Conservation (phyloP, 2,888 invertebrate genomes). For the Homarus gammarus region DNA sequence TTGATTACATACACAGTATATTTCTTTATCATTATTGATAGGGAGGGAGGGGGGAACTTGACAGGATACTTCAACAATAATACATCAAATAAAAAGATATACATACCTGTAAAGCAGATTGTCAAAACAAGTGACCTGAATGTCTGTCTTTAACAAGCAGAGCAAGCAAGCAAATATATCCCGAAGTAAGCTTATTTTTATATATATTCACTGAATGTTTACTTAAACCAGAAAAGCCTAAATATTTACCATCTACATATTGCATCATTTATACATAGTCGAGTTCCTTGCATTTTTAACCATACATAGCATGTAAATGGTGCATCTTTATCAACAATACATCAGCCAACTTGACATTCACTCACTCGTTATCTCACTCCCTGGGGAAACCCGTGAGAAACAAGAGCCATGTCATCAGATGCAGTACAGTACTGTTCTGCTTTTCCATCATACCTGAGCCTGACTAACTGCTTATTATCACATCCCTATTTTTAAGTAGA, state of each 20-base stretch:
- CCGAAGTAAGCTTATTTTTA: conserved; percentile 37
- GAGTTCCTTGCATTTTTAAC: not conserved
- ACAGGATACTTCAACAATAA: not conserved
- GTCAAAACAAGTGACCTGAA: conserved; percentile 24
- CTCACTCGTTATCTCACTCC: conserved; percentile 52
- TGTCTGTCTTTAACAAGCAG: conserved; percentile 20
- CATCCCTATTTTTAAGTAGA: no score
- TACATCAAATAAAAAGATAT: conserved; percentile 7
- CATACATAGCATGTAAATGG: not conserved
- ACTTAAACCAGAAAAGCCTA: not conserved
- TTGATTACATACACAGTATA: no score
- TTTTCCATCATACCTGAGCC: not conserved
- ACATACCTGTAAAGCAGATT: conserved; percentile 27
- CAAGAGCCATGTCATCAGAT: conserved; percentile 32
- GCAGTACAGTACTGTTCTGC: not conserved
- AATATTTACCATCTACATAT: not conserved
- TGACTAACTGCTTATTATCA: not conserved
- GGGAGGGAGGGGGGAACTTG: not conserved
- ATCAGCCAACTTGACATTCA: not conserved
- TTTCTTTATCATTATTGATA: no score
- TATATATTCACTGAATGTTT: not conserved
- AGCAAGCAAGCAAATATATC: conserved; percentile 42
- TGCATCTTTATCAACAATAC: not conserved
- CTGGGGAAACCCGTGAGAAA: conserved; percentile 42
- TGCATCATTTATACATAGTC: not conserved